Base-by-base conservation (phyloP, 2,888 invertebrate genomes). In the Xanthia togata region DNA sequence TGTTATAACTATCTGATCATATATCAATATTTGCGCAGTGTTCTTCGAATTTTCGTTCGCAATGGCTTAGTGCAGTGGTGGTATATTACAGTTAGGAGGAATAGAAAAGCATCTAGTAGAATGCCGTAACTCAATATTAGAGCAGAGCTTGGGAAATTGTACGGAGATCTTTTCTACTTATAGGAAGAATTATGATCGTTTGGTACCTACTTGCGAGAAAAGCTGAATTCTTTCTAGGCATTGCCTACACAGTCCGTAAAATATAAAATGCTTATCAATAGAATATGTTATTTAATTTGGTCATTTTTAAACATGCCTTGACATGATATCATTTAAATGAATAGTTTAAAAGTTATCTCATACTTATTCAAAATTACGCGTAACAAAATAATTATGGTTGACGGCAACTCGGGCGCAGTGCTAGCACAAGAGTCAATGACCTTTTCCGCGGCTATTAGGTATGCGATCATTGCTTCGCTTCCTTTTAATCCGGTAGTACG, bases 11-110 rank as follows among this genome's bases (percentile, higher is more conserved):
- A 59, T 57, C 53, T 44, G 62, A 55, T 67, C 83, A 84, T 90
- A 85, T 88, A 89, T 91, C 90, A 89, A 88, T 88, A 88, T 90
- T 90, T 86, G 88, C 80, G 85, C 84, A 86, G 85, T 86, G 83
- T 87, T 90, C 90, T 87, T 86, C 76, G 84, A 85, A 87, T 87
- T 86, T 85, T 85, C 84, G 86, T 82, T 87, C 79, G 78, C 75
- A 87, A 86, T 86, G 88, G 85, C 86, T 89, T 79, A 83, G 81
- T 74, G 87, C 76, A 87, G 88, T 84, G 79, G 87, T 82, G 84
- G 88, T 89, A 90, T 90, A 89, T 91, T 87, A 88, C 82, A 83
- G 85, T 89, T 85, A 90, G 79, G 68, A 83, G 75, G 70, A 76
- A 86, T 84, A 78, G 71, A 76, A 82, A 83, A 69, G 77, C 72